Percentiles rank a stretch among this genome's conserved stretches.
Evolutionary conservation across 2,113 vertebrate genomes (phyloP).

Genomic region (Ahaetulla prasina): DNA sequence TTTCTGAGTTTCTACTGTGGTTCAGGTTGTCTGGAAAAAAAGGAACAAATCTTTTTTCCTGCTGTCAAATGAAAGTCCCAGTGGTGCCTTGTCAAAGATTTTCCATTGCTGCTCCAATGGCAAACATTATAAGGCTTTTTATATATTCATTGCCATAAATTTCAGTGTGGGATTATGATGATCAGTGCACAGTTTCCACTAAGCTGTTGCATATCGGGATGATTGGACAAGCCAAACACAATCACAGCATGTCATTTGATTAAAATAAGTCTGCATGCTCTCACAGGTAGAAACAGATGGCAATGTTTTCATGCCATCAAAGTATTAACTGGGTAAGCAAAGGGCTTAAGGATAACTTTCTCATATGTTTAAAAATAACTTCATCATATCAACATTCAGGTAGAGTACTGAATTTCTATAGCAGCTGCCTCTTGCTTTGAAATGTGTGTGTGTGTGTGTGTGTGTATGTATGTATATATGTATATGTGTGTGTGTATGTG

Average conservation of each 20-base stretch:
- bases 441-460: background rate
- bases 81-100: background rate
- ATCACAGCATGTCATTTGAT: constrained; percentile 17
- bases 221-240: constrained; percentile 11
- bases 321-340: constrained; percentile 18
- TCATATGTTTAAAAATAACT: constrained; percentile 25
- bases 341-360: constrained; percentile 11
- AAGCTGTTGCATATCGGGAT: constrained; percentile 8
- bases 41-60: background rate
- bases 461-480: too few relatives aligned
- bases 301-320: constrained; percentile 9
- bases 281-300: constrained; percentile 8
- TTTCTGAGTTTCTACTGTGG: constrained; percentile 1
- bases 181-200: constrained; percentile 3
- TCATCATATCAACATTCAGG: constrained; percentile 21
- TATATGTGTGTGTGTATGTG: too few relatives aligned
- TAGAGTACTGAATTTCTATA: constrained; percentile 3
- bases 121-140: constrained; percentile 5
- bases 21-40: background rate
- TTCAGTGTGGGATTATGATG: background rate
- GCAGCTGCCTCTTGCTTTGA: background rate
- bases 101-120: background rate
- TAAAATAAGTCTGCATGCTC: background rate
- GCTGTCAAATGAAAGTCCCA: background rate
- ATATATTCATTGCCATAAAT: constrained; percentile 6